These are phyloP conservation scores for Eupithecia insigniata DNA, from an alignment of 2,888 invertebrate species.

Conservation along the genomic window DNA sequence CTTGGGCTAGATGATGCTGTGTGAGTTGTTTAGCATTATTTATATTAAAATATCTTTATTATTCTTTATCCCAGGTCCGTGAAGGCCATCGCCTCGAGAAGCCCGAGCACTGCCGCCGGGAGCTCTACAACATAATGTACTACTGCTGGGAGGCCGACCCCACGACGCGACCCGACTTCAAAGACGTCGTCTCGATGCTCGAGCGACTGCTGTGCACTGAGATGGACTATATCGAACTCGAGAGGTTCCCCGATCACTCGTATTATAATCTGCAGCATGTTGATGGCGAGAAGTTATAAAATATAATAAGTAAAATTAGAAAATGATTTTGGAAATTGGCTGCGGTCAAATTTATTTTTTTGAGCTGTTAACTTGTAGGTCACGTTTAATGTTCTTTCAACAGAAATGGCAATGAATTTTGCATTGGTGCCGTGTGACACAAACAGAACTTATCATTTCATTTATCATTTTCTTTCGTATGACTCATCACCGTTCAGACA, in stretches of 20 bases:
- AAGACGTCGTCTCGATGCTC: constrained; percentile 90
- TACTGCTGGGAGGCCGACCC: constrained; percentile 97
- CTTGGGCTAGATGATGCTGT: too few species aligned
- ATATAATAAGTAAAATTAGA: background rate
- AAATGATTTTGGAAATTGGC: background rate
- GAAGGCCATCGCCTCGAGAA: constrained; percentile 96
- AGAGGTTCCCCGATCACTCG: constrained; percentile 96
- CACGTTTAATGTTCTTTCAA: background rate
- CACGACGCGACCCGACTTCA: constrained; percentile 92
- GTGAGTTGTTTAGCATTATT: too few species aligned
- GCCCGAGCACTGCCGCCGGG: constrained; percentile 96
- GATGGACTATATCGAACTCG: constrained; percentile 96
- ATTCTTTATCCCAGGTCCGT: constrained; percentile 81
- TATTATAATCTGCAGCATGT: constrained; percentile 94
- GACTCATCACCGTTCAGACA: too few species aligned
- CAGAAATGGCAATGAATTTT: background rate
- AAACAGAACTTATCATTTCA: background rate
- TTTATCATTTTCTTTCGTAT: too few species aligned
- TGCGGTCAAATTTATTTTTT: background rate
- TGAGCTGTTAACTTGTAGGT: background rate
- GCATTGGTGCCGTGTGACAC: background rate
- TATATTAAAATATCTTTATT: background rate
- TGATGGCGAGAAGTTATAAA: constrained; percentile 89
- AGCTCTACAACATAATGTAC: constrained; percentile 97
- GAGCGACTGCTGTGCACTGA: constrained; percentile 94